Base-by-base conservation (phyloP, 2,113 vertebrate species). In the Phyllostomus hastatus region DNA sequence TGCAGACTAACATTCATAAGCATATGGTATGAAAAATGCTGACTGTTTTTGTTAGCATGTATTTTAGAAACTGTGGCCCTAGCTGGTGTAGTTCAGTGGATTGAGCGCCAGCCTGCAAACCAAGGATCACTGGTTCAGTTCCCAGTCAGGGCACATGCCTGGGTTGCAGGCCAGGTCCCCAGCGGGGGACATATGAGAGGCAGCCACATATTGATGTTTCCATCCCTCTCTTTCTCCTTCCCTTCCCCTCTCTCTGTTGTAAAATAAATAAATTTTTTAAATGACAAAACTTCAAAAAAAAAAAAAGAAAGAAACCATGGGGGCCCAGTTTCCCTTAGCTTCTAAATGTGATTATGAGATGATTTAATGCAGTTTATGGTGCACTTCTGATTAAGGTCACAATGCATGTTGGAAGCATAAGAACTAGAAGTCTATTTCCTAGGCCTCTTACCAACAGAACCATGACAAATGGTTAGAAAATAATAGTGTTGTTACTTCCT, bases 1-100 rank as follows among this genome's bases (percentile, higher is more conserved):
- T 97, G 98, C 98, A 99, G 98, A 99, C 98, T 99, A 99, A 97
- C 98, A 97, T 98, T 98, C 97, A 98, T 97, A 99, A 99, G 98
- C 98, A 98, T 98, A 98, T 98, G 98, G 98, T 99, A 98, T 98
- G 97, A 98, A 99, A 98, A 99, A 98, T 98, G 99, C 99, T 99
- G 98, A 99, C 98, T 98, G 98, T 98, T 98, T 99, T 98, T 98
- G 98, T 98, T 98, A 98, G 93, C 96, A 59, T 97, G 97, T 98
- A 96, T 98, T 98, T 98, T 97, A 97, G 93, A 96, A 88, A 89
- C 97, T 96, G 95, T 97, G 95, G 97, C 20, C 22, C 20, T 22
- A 19, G 19, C 54, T 57, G 7, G 54, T 57, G 7, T 57, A 19
- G 54, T 19, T 57, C 20, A 22, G 54, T 57, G 54, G 54, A 57